Evolutionary conservation across 1,140 invertebrate genomes (phyloP), one percentile per base, ranked within the genome.

Genomic region (Aphidius gifuensis): DNA sequence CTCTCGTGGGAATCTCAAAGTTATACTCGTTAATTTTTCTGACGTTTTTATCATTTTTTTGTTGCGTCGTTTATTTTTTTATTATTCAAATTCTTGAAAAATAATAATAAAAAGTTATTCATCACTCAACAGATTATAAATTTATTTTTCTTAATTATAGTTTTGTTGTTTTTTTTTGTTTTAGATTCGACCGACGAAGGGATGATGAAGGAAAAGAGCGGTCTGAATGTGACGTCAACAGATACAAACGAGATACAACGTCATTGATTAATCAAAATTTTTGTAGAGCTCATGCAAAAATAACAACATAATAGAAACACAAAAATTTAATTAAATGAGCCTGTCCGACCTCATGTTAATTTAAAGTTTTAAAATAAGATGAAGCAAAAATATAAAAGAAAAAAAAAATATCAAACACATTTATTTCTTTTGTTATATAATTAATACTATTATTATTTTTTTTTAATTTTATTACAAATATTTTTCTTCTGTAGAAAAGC

Each of bases 171-270:
- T 42, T 55, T 59, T 49, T 51, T 21, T 63, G 45, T 66, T 66
- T 3, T 62, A 66, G 65, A 64, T 66, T 66, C 56, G 50, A 64
- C 54, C 42, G 51, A 60, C 65, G 58, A 63, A 63, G 65, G 55
- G 51, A 55, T 63, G 54, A 60, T 56, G 54, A 59, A 58, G 58
- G 45, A 53, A 61, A 48, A 50, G 58, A 57, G 63, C 50, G 58
- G 42, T 66, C 46, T 38, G 44, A 63, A 51, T 46, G 58, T 11
- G 32, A 60, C n/a, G 45, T 45, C 38, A 45, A 58, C 23, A 32
- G 58, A 66, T 66, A 32, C 23, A 32, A 4, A 32, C 2, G 23
- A 32, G 23, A 61, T 64, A 55, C 59, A 44, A 46, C 42, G 46
- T 58, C 32, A 45, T 43, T 16, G 8, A 58, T 62, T 58, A 62